Evolutionary conservation across 2,888 invertebrate species (phyloP).

Genomic region (Drosophila neotestacea): DNA sequence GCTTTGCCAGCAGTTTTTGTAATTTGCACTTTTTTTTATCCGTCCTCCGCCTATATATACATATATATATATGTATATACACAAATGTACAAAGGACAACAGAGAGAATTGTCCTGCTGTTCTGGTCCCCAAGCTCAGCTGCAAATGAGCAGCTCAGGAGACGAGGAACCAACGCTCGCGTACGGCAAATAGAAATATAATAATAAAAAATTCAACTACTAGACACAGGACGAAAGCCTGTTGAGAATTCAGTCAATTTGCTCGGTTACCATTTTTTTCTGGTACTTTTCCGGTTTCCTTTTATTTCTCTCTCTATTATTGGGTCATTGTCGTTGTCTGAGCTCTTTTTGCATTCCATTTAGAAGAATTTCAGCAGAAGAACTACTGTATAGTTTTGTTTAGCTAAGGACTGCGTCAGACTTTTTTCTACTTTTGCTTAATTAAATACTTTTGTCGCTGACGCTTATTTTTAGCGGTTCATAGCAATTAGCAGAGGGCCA

Average conservation of each 20-base stretch:
- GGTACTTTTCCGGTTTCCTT: not conserved
- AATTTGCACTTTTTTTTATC: constrained; percentile 69
- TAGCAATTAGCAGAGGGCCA: constrained; percentile 63
- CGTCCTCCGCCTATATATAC: constrained; percentile 6
- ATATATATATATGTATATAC: not conserved
- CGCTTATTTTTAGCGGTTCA: constrained; percentile 55
- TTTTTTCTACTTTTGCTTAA: constrained; percentile 42
- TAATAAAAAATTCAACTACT: constrained; percentile 59
- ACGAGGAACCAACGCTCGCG: constrained; percentile 5
- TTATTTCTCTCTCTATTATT: constrained; percentile 26
- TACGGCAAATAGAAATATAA: constrained; percentile 71
- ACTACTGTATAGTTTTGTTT: constrained; percentile 28
- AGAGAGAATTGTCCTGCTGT: constrained; percentile 7
- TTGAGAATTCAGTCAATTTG: constrained; percentile 74
- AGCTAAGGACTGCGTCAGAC: constrained; percentile 16
- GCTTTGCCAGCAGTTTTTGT: constrained; percentile 81
- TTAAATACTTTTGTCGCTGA: constrained; percentile 55
- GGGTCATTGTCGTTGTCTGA: constrained; percentile 44
- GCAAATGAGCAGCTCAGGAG: constrained; percentile 70
- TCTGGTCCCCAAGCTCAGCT: constrained; percentile 58
- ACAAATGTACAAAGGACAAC: constrained; percentile 11
- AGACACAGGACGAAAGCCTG: constrained; percentile 55
- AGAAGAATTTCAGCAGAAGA: constrained; percentile 35
- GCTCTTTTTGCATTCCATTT: constrained; percentile 48
- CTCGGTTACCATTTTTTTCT: constrained; percentile 33